These are phyloP conservation scores for Maccullochella peelii DNA, from an alignment of 2,113 vertebrate genomes.

Conservation along the genomic window DNA sequence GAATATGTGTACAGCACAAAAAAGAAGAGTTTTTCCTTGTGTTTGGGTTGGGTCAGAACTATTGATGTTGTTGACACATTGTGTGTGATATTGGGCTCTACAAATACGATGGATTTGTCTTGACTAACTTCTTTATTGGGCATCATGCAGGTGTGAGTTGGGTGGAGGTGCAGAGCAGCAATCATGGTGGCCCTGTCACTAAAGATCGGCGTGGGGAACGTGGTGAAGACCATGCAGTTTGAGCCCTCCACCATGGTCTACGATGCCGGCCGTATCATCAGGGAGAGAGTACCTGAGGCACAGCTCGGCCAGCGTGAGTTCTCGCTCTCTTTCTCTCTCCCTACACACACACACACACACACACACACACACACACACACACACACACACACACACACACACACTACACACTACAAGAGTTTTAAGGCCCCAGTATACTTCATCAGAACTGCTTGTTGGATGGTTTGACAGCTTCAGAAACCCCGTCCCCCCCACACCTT, in stretches of 20 bases:
- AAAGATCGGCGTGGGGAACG: slow-evolving; percentile 97
- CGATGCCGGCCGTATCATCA: slow-evolving; percentile 95
- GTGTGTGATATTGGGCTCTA: too few relatives aligned
- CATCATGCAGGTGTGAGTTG: slow-evolving; percentile 67
- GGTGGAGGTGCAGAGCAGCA: slow-evolving; percentile 78
- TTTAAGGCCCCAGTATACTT: too few relatives aligned
- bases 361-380: background rate
- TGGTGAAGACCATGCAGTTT: slow-evolving; percentile 99
- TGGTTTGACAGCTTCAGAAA: too few relatives aligned
- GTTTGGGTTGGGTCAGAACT: background rate
- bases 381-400: background rate
- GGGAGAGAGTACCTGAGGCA: slow-evolving; percentile 95
- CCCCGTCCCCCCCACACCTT: too few relatives aligned
- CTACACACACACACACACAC: background rate
- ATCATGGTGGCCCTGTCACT: slow-evolving; percentile 98
- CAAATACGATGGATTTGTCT: background rate
- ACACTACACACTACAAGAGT: background rate
- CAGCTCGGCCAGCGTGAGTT: slow-evolving; percentile 95
- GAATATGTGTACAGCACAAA: background rate
- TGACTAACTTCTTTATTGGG: background rate
- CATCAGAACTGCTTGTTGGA: too few relatives aligned
- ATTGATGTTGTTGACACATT: background rate
- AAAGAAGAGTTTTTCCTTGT: background rate
- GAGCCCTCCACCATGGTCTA: slow-evolving; percentile 99
- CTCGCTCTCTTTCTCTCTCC: background rate